phyloP scores from a whole-genome alignment of 2,888 invertebrate genomes.

The Catocala fraxini region DNA sequence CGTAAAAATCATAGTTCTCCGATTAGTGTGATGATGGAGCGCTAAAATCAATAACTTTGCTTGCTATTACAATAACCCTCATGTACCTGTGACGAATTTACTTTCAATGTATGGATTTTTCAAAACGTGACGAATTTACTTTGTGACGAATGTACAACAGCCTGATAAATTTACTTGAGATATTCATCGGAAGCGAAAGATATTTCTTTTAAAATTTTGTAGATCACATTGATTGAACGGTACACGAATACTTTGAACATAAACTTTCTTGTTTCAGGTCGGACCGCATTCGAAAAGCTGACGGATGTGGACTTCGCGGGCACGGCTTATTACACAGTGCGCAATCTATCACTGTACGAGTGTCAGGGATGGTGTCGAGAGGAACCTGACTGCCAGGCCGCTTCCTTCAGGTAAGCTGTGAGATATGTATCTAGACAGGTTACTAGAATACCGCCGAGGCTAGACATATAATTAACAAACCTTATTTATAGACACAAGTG shows the following conservation, averaged over 20 bases:
- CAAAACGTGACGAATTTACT: no score
- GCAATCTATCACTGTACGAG: constrained; percentile 96
- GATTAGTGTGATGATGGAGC: no score
- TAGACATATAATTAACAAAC: constrained; percentile 27
- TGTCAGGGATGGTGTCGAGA: constrained; percentile 98
- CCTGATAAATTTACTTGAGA: neutral
- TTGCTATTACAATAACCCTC: no score
- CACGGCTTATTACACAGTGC: constrained; percentile 96
- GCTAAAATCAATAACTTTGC: no score
- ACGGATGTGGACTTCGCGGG: constrained; percentile 97
- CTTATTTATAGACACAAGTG: constrained; percentile 17
- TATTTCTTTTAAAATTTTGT: neutral
- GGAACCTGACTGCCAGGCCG: constrained; percentile 96
- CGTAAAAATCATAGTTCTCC: no score
- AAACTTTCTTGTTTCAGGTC: constrained; percentile 86
- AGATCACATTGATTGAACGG: neutral
- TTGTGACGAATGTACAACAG: no score
- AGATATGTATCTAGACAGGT: constrained; percentile 18
- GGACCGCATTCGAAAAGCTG: constrained; percentile 97
- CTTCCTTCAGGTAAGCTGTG: constrained; percentile 92
- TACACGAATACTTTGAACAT: neutral
- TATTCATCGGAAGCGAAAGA: neutral
- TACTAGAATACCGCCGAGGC: constrained; percentile 11
- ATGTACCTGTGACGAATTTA: no score
- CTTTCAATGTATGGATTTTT: no score